These are phyloP conservation scores for Paraplagusia blochii DNA, from an alignment of 2,113 vertebrate genomes.

Conservation along the genomic window DNA sequence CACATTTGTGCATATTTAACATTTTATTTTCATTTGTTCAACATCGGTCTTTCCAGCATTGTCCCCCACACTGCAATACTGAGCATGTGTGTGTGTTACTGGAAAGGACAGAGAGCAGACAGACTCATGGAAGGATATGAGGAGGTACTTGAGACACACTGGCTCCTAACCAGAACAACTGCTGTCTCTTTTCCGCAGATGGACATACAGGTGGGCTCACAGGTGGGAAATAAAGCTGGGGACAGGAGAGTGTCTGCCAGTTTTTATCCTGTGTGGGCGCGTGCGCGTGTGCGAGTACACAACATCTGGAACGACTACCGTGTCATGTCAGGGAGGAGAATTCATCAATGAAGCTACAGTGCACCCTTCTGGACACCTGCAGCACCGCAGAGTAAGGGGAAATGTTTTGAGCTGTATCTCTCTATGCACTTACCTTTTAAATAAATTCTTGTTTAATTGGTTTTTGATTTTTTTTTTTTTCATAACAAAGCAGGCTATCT, in stretches of 20 bases:
- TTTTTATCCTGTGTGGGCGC: constrained; percentile 62
- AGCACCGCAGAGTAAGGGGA: constrained; percentile 23
- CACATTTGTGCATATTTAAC: no score
- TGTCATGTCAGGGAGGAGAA: constrained; percentile 28
- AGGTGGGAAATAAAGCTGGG: constrained; percentile 62
- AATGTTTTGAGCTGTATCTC: neutral
- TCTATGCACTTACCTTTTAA: neutral
- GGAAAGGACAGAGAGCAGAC: constrained; percentile 39
- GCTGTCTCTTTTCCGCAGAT: constrained; percentile 73
- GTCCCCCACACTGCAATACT: constrained; percentile 2
- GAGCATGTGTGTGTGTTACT: constrained; percentile 6
- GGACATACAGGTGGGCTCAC: constrained; percentile 79
- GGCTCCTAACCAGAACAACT: constrained; percentile 76
- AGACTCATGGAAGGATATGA: constrained; percentile 46
- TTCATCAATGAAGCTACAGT: constrained; percentile 66
- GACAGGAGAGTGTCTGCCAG: constrained; percentile 62
- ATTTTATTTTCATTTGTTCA: neutral
- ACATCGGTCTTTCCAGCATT: neutral
- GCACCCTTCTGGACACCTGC: constrained; percentile 64
- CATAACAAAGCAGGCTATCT: neutral
- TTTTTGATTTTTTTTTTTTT: neutral
- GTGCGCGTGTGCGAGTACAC: constrained; percentile 13
- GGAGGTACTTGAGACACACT: constrained; percentile 69
- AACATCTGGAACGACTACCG: constrained; percentile 71
- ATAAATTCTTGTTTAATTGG: neutral